Evolutionary conservation across 2,113 vertebrate genomes (phyloP).

Genomic region (Suncus etruscus): DNA sequence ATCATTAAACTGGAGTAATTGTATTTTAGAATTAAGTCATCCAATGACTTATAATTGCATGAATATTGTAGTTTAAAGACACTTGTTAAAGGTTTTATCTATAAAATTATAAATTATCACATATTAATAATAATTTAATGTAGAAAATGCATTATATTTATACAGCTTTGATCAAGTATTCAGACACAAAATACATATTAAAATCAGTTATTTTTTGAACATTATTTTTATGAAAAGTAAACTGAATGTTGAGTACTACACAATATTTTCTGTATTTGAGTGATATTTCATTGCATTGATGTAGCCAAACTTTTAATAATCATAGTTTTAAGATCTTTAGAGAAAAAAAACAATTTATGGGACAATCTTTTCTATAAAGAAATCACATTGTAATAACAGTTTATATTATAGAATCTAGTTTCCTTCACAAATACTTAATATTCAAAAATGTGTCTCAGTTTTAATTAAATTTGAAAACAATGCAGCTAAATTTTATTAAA

Average conservation of each 20-base stretch:
- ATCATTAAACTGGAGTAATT: background rate
- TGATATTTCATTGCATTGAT: too few species aligned
- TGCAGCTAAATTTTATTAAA: background rate
- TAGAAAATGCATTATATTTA: background rate
- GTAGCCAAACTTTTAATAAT: too few species aligned
- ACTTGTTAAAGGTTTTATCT: background rate
- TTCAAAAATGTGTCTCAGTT: conserved; percentile 28
- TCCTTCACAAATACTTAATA: background rate
- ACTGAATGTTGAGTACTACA: too few species aligned
- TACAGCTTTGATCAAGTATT: background rate
- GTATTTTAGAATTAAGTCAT: background rate
- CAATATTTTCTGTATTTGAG: too few species aligned
- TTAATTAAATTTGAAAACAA: conserved; percentile 12
- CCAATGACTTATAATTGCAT: background rate
- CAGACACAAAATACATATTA: background rate
- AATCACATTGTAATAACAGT: too few species aligned
- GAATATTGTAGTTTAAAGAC: background rate
- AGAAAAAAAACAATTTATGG: too few species aligned
- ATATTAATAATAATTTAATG: background rate
- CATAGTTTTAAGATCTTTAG: too few species aligned
- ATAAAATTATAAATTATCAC: background rate
- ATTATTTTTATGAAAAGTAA: background rate
- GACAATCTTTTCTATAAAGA: too few species aligned
- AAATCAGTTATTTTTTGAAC: background rate
- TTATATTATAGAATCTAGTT: too few species aligned